These are phyloP conservation scores for Seladonia tumulorum DNA, from an alignment of 2,888 invertebrate genomes.

Conservation along the genomic window DNA sequence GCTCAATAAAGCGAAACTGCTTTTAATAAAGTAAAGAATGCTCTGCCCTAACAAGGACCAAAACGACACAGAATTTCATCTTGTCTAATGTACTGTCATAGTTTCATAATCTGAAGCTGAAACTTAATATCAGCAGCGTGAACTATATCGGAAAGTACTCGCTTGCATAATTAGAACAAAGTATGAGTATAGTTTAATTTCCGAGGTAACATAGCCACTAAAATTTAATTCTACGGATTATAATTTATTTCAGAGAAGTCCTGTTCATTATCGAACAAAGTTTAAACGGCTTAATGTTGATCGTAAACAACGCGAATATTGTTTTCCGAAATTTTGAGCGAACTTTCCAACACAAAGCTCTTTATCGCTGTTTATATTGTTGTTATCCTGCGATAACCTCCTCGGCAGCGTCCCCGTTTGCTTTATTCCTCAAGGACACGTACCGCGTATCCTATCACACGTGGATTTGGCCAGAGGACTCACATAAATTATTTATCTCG, in stretches of 20 bases:
- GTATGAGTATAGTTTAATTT: not conserved
- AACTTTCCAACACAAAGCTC: not conserved
- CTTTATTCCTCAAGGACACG: not conserved
- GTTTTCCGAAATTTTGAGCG: not conserved
- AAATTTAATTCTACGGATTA: not conserved
- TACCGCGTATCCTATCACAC: not conserved
- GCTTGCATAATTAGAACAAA: not conserved
- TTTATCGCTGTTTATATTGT: not conserved
- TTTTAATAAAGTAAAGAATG: not conserved
- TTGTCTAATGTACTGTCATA: not conserved
- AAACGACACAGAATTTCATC: not conserved
- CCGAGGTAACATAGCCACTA: not conserved
- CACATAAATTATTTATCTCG: slow-evolving; percentile 24
- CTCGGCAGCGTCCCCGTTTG: not conserved
- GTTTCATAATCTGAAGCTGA: not conserved
- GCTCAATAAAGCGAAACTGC: not conserved
- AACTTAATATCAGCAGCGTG: not conserved
- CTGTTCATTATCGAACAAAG: not conserved
- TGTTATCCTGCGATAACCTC: slow-evolving; percentile 4
- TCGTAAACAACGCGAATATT: not conserved
- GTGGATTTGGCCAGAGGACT: slow-evolving; percentile 9
- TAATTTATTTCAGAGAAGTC: not conserved
- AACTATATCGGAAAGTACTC: no score
- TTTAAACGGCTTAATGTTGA: not conserved
- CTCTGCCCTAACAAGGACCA: not conserved